These are phyloP conservation scores for Neoarius graeffei DNA, from an alignment of 2,113 vertebrate species.

Conservation along the genomic window DNA sequence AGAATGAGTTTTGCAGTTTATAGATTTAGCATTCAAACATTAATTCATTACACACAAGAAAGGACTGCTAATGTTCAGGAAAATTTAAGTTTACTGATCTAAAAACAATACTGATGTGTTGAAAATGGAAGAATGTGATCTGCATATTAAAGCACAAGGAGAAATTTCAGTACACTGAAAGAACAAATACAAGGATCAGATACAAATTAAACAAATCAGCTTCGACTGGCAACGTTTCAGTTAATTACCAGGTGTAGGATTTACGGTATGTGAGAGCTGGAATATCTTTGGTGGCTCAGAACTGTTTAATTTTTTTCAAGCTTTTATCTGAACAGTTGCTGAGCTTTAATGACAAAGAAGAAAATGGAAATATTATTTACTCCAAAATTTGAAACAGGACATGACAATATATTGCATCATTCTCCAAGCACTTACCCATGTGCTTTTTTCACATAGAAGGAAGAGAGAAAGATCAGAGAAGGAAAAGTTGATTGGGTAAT, in stretches of 20 bases:
- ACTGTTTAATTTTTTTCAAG: not conserved
- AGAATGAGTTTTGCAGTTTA: not conserved
- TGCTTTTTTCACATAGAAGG: not conserved
- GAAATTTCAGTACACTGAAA: not conserved
- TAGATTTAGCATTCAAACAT: not conserved
- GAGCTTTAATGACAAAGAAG: not conserved
- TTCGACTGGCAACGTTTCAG: not conserved
- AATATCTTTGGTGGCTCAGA: not conserved
- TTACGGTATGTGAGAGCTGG: not conserved
- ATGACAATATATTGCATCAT: not conserved
- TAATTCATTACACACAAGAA: not conserved
- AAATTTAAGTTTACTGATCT: not conserved
- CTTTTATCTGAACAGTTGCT: not conserved
- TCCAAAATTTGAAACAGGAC: not conserved
- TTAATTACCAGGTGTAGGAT: not conserved
- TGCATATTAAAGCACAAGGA: not conserved
- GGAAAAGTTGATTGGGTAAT: not conserved
- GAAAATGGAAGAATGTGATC: not conserved
- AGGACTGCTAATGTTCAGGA: not conserved
- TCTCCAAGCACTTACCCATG: not conserved
- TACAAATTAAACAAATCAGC: not conserved
- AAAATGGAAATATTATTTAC: not conserved
- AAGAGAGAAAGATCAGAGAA: not conserved
- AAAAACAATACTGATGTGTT: slow-evolving; percentile 1
- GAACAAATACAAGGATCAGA: not conserved